Base-by-base conservation (phyloP, 2,888 invertebrate species). In the Yponomeuta cagnagella region DNA sequence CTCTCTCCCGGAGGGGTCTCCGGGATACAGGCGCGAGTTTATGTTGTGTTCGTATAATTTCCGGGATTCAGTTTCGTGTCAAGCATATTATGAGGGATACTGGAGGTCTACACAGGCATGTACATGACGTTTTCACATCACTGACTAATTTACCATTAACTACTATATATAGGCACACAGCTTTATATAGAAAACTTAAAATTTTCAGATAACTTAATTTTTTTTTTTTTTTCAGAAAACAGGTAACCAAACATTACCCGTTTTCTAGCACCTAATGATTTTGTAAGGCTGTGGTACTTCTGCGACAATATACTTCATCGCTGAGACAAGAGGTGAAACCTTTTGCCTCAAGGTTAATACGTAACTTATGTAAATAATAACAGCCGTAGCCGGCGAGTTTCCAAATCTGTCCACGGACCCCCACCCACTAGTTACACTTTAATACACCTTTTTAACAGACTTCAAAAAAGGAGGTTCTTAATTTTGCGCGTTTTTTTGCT, bases 291-390 rank as follows among this genome's bases (percentile, higher is more conserved):
- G 33, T 58, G 15, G 3, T 58, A 58, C 52, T 58, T 58, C 52
- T 12, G 52, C 12, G 12, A 12, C 52, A 12, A 12, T 58, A 9
- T 15, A 58, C 15, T 12, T 8, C 5, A 58, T 58, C 52, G 52
- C 52, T 12, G 52, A 58, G 52, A 15, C 52, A 58, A 58, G 52
- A 58, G 33, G 68, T 68, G 68, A 68, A 68, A 68, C 68, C 67
- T 67, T 43, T 52, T 10, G 37, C 30, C 48, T 33, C 68, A 68
- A 68, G 68, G 68, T 68, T 52, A 68, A 68, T 68, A 48, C 52
- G 68, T 52, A 23, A 10, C 52, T 31, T 52, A 52, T 52, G 68
- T 68, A 52, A 52, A 67, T 37, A 37, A 67, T 30, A 23, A 67
- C 15, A 67, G 33, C 31, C 43, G 43, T 48, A 68, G 48, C 15